phyloP scores from a whole-genome alignment of 2,888 invertebrate species.

The Oxycera nigricornis region DNA sequence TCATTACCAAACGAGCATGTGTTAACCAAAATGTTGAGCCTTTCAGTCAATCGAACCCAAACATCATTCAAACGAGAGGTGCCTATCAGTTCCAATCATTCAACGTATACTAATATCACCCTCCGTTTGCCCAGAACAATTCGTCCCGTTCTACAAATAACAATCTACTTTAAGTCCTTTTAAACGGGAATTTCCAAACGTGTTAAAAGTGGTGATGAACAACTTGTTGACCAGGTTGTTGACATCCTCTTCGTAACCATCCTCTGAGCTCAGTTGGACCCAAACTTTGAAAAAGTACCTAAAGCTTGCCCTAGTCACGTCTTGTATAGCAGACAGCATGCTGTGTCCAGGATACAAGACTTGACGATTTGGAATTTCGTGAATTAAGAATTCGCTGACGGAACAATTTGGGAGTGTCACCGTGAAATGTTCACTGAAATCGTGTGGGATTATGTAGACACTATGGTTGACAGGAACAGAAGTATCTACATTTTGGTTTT shows the following conservation, averaged over 20 bases:
- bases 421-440: background rate
- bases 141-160: background rate
- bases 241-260: background rate
- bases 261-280: too few relatives aligned
- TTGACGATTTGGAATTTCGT: background rate
- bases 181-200: background rate
- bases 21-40: background rate
- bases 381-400: background rate
- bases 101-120: background rate
- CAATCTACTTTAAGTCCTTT: background rate
- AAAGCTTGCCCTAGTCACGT: background rate
- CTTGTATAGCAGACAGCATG: background rate
- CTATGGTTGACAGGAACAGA: too few relatives aligned
- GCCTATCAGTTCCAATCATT: background rate
- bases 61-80: background rate
- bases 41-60: background rate
- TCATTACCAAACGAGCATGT: background rate
- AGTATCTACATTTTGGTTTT: too few relatives aligned
- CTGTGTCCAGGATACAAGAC: background rate
- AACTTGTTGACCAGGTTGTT: constrained; percentile 23
- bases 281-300: too few relatives aligned
- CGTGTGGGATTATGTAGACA: too few relatives aligned
- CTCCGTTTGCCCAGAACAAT: background rate
- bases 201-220: background rate
- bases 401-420: background rate